Evolutionary conservation across 2,888 invertebrate species (phyloP).

Genomic region (Meteorus colon): DNA sequence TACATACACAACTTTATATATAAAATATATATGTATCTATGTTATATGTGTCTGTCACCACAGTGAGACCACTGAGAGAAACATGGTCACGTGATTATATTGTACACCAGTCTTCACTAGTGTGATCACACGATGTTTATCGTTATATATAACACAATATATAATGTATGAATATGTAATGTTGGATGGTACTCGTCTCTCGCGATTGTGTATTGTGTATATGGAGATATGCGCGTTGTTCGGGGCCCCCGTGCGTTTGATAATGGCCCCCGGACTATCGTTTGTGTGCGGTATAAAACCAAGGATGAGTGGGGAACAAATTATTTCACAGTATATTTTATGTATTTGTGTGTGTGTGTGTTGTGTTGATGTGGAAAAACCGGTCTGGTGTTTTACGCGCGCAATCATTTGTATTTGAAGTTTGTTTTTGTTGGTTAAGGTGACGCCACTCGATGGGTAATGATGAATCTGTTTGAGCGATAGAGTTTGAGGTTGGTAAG

Average conservation of each 20-base stretch:
- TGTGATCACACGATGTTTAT: constrained; percentile 6
- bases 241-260: neutral
- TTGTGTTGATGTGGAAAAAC: constrained; percentile 11
- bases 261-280: constrained; percentile 4
- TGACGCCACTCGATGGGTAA: neutral
- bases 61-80: constrained; percentile 36
- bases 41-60: neutral
- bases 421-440: neutral
- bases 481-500: neutral
- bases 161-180: neutral
- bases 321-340: constrained; percentile 12
- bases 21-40: neutral
- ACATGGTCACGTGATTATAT: constrained; percentile 54
- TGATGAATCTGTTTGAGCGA: neutral
- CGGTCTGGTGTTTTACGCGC: constrained; percentile 21
- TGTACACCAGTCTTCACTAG: constrained; percentile 17
- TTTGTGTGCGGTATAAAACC: neutral
- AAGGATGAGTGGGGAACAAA: constrained; percentile 13
- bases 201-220: neutral
- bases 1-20: constrained; percentile 20
- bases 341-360: neutral
- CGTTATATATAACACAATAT: constrained; percentile 3
- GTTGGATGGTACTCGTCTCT: neutral
- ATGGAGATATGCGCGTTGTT: constrained; percentile 1
- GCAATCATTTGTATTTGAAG: constrained; percentile 3